Evolutionary conservation across 1,140 invertebrate genomes (phyloP), one percentile per base, ranked within the genome.

Genomic region (Bathynomus jamesi): DNA sequence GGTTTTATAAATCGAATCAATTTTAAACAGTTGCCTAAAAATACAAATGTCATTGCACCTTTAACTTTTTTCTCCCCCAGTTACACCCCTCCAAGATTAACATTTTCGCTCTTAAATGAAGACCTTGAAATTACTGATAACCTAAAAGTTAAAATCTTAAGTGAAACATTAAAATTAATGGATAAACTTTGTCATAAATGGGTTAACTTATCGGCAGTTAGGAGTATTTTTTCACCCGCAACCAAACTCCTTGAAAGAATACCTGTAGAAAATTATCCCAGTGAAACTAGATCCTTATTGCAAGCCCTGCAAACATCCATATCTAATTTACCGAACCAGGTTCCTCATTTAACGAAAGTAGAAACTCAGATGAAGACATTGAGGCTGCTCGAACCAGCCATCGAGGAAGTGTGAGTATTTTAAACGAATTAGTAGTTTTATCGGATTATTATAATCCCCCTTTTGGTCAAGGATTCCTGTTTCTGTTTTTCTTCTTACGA

Each of bases 341-440:
- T 60, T 68, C 32, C 67, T 7, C 4, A 28, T 8, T 21, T 68
- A 28, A 68, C 67, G 21, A 70, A 66, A 30, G 68, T 61, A 63
- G 72, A 70, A 31, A 63, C 28, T 40, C 70, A 29, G 31, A 65
- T 68, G 25, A 60, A 29, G 67, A 30, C 67, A 17, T 65, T 73
- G 11, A 66, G 46, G 28, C 67, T 73, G 67, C 65, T 64, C 65
- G 72, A 75, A 27, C 71, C 67, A 61, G 77, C 74, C 28, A 75
- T 78, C 73, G 78, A 78, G 29, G 72, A 71, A 13, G 64, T 68
- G 64, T 68, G 46, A 76, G 78, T 71, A 75, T 69, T 28, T n/a
- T n/a, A n/a, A n/a, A n/a, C n/a, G n/a, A n/a, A n/a, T n/a, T n/a
- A n/a, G n/a, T n/a, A n/a, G n/a, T n/a, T n/a, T n/a, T n/a, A n/a